Evolutionary conservation across 2,888 invertebrate species (phyloP).

Genomic region (Tolmerus cingulatus): DNA sequence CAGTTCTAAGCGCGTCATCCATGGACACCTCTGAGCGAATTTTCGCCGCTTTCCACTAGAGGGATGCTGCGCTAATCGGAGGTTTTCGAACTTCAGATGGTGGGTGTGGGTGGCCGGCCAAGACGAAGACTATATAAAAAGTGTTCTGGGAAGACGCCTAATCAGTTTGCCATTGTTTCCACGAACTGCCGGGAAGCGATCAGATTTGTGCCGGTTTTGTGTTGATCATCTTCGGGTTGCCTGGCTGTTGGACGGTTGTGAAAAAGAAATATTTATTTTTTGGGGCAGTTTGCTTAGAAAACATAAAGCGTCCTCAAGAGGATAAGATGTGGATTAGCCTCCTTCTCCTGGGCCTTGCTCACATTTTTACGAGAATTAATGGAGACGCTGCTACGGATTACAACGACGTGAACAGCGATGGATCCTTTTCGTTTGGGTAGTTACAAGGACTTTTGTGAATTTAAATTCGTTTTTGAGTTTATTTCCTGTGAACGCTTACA

Average conservation of each 20-base stretch:
- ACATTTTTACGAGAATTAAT: not conserved
- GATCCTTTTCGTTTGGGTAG: constrained; percentile 78
- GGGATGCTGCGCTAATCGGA: constrained; percentile 16
- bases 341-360: constrained; percentile 9
- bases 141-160: constrained; percentile 36
- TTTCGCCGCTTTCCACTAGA: constrained; percentile 7
- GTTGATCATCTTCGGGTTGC: not conserved
- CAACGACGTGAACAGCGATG: constrained; percentile 74
- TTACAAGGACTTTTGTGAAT: not conserved
- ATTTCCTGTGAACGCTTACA: not conserved
- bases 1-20: constrained; percentile 1
- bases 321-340: constrained; percentile 39
- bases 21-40: not conserved
- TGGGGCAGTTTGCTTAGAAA: not conserved
- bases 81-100: not conserved
- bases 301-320: not conserved
- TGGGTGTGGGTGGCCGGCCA: constrained; percentile 32
- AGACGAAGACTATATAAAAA: constrained; percentile 46
- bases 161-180: constrained; percentile 44
- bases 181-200: constrained; percentile 9
- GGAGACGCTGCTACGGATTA: constrained; percentile 66
- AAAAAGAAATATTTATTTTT: not conserved
- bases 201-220: not conserved
- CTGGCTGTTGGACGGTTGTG: not conserved
- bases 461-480: not conserved